Evolutionary conservation across 1,140 invertebrate genomes (phyloP).

Genomic region (Vanessa tameamea): DNA sequence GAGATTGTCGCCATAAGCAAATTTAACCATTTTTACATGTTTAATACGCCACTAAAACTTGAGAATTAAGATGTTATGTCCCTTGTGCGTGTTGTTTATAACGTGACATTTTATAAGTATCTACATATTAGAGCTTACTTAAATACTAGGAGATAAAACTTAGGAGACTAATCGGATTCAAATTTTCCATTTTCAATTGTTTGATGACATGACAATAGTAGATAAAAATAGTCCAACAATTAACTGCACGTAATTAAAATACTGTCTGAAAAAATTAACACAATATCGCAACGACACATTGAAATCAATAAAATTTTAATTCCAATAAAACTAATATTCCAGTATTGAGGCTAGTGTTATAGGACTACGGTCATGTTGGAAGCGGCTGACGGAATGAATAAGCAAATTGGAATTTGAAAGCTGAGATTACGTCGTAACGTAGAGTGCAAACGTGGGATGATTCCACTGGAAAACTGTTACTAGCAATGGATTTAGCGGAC

Average conservation of each 20-base stretch:
- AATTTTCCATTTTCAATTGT: no score
- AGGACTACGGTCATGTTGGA: conserved; percentile 8
- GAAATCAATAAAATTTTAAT: neutral
- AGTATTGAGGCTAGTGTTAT: neutral
- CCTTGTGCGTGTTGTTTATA: no score
- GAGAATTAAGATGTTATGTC: no score
- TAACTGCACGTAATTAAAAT: neutral
- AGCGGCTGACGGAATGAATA: conserved; percentile 35
- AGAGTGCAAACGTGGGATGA: conserved; percentile 26
- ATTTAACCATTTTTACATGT: no score
- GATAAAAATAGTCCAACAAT: no score
- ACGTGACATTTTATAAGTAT: no score
- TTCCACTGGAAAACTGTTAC: conserved; percentile 23
- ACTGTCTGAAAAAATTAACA: neutral
- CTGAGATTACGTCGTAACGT: conserved; percentile 29
- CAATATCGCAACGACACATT: neutral
- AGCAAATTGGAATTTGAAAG: conserved; percentile 38
- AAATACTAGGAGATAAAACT: no score
- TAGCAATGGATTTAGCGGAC: neutral
- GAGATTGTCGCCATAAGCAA: no score
- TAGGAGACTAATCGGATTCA: no score
- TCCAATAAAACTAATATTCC: conserved; percentile 13
- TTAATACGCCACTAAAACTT: no score
- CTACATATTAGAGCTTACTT: no score
- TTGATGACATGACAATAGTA: no score